Percentiles rank a stretch among this genome's conserved stretches.
These are phyloP conservation scores for Formica selysi DNA, from an alignment of 1,140 invertebrate species.

Conservation along the genomic window DNA sequence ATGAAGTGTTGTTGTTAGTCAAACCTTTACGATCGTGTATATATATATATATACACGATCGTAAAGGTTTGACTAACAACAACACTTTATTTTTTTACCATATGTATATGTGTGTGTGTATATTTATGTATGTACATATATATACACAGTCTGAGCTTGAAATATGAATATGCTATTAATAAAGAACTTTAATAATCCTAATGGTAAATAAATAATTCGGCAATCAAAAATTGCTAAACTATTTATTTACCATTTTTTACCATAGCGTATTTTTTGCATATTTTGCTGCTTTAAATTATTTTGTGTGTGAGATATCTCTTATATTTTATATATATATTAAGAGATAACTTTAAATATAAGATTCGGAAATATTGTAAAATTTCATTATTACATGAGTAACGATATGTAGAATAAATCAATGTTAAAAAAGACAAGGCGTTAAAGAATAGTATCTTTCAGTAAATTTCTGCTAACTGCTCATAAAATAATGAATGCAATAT, in stretches of 20 bases:
- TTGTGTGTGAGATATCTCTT: not conserved
- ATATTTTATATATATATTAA: too few species aligned
- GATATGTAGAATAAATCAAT: not conserved
- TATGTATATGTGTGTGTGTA: too few species aligned
- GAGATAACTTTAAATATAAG: not conserved
- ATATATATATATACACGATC: too few species aligned
- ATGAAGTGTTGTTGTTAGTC: too few species aligned
- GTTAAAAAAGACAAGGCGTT: not conserved
- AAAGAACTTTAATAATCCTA: too few species aligned
- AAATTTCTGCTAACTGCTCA: conserved; percentile 1
- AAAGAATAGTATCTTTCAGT: not conserved
- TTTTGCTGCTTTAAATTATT: not conserved
- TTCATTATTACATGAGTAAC: not conserved
- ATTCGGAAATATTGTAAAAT: not conserved
- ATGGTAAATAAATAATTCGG: too few species aligned
- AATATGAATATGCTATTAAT: not conserved
- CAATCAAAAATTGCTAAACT: not conserved
- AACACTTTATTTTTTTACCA: too few species aligned
- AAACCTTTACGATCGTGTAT: too few species aligned
- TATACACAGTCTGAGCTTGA: not conserved
- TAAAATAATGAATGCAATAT: conserved; percentile 21
- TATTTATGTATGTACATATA: not conserved
- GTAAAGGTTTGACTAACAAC: too few species aligned
- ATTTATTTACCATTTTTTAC: not conserved
- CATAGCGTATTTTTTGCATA: not conserved